phyloP scores from a whole-genome alignment of 2,113 vertebrate species.

The Litocranius walleri region DNA sequence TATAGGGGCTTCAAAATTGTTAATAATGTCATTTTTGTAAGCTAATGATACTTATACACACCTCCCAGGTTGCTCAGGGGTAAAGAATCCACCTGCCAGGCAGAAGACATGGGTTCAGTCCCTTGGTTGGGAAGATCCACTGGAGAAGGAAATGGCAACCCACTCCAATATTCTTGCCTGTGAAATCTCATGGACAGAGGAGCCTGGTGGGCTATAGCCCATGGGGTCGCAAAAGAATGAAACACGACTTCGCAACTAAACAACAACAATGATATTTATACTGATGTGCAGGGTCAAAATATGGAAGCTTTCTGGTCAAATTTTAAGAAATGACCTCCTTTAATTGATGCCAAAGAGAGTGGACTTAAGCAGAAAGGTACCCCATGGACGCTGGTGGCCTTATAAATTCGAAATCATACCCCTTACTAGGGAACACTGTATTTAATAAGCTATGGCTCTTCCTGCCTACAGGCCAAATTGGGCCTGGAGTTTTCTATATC shows the following conservation, averaged over 20 bases:
- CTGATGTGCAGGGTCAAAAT: not conserved
- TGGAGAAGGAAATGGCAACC: not conserved
- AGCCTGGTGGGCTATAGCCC: not conserved
- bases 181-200: not conserved
- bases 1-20: not conserved
- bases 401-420: not conserved
- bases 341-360: not conserved
- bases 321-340: not conserved
- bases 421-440: not conserved
- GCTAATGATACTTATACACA: not conserved
- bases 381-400: not conserved
- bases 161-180: not conserved
- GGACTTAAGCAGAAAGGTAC: not conserved
- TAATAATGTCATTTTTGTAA: not conserved
- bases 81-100: not conserved
- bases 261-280: not conserved
- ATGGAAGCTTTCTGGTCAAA: not conserved
- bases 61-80: not conserved
- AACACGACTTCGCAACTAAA: not conserved
- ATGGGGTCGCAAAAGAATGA: not conserved
- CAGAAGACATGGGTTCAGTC: not conserved
- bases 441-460: not conserved
- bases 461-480: not conserved
- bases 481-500: not conserved
- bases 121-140: not conserved